Evolutionary conservation across 2,113 vertebrate species (phyloP).

Genomic region (Sminthopsis crassicaudata): DNA sequence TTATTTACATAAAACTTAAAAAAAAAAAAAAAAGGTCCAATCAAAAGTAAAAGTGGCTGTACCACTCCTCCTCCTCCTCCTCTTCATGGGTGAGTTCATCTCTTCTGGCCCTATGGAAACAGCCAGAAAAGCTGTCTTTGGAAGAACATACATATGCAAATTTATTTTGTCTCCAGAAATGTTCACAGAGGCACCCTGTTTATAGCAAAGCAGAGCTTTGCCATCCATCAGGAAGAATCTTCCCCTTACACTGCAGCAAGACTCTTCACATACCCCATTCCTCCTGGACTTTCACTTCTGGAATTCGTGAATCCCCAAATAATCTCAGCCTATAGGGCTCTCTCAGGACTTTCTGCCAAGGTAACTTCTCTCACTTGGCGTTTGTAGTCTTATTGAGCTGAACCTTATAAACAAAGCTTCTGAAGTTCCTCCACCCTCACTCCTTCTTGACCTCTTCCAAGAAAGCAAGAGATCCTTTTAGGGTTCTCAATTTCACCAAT

Average conservation of each 20-base stretch:
- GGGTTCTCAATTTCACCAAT: too few species aligned
- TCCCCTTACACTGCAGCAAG: not conserved
- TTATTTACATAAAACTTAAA: conserved; percentile 74
- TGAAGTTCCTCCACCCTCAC: not conserved
- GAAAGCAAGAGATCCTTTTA: not conserved
- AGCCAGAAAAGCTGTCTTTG: conserved; percentile 40
- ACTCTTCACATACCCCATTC: not conserved
- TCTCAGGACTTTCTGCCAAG: not conserved
- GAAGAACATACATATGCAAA: conserved; percentile 64
- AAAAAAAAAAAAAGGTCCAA: conserved; percentile 54
- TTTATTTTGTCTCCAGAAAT: not conserved
- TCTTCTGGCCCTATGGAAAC: conserved; percentile 66
- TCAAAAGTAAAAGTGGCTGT: conserved; percentile 44
- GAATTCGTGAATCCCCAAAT: not conserved
- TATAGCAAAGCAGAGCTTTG: not conserved
- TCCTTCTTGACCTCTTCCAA: not conserved
- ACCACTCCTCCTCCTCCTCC: not conserved
- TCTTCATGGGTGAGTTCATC: not conserved
- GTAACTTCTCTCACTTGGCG: not conserved
- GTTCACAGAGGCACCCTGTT: not conserved
- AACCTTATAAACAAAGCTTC: not conserved
- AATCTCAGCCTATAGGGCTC: not conserved
- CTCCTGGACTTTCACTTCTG: not conserved
- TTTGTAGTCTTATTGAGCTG: not conserved
- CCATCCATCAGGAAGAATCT: not conserved